Percentiles rank a stretch among this genome's conserved stretches.
Evolutionary conservation across 2,888 invertebrate species (phyloP).

Genomic region (Tipula unca): DNA sequence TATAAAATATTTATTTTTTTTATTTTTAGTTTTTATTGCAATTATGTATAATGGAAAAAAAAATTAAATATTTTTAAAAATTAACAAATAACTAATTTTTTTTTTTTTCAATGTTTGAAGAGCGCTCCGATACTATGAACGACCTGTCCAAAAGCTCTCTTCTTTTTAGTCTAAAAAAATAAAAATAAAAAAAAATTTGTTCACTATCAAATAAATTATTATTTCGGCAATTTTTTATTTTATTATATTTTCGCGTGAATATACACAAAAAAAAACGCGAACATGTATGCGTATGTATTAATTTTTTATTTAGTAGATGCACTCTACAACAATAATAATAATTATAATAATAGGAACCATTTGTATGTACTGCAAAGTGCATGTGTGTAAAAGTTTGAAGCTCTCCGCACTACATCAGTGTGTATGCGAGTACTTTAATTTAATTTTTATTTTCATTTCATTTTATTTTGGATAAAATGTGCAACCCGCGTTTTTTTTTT

Average conservation of each 20-base stretch:
- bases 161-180: slow-evolving; percentile 25
- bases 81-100: slow-evolving; percentile 15
- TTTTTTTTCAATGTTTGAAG: slow-evolving; percentile 19
- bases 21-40: background rate
- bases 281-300: slow-evolving; percentile 9
- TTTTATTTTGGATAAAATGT: slow-evolving; percentile 10
- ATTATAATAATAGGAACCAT: background rate
- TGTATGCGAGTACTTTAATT: background rate
- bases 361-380: background rate
- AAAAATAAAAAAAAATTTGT: background rate
- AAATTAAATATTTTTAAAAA: background rate
- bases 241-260: background rate
- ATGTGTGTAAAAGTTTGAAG: slow-evolving; percentile 15
- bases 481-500: slow-evolving; percentile 18
- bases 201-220: slow-evolving; percentile 24
- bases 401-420: background rate
- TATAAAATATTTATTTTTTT: slow-evolving; percentile 2
- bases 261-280: background rate
- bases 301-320: slow-evolving; percentile 19
- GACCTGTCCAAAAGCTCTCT: slow-evolving; percentile 26
- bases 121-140: slow-evolving; percentile 24
- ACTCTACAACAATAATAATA: background rate
- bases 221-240: slow-evolving; percentile 21
- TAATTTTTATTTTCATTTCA: background rate
- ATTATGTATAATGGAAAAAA: background rate